phyloP scores from a whole-genome alignment of 2,797 vertebrate genomes.

The Danio albolineatus region DNA sequence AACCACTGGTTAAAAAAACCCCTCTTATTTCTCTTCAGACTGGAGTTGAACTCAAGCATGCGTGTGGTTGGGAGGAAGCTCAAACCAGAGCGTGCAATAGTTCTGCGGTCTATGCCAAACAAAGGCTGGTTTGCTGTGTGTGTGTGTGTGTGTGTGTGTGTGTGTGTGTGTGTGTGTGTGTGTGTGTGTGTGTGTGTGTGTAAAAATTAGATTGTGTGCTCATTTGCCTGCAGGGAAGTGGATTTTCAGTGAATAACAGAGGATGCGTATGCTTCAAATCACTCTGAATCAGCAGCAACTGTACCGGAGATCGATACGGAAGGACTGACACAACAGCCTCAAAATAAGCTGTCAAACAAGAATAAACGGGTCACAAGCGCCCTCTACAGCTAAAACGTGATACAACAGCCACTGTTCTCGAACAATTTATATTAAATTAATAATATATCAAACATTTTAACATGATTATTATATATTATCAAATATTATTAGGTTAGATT shows the following conservation, averaged over 20 bases:
- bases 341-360: neutral
- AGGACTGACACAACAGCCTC: neutral
- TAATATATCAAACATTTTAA: too few species aligned
- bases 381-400: slow-evolving; percentile 25
- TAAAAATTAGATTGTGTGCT: slow-evolving; percentile 12
- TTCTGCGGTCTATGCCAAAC: slow-evolving; percentile 29
- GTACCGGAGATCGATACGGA: neutral
- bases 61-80: slow-evolving; percentile 13
- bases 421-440: too few species aligned
- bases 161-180: slow-evolving; percentile 3
- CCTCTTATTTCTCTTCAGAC: neutral
- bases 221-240: neutral
- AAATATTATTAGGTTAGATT: too few species aligned
- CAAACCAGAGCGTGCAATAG: slow-evolving; percentile 2
- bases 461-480: too few species aligned
- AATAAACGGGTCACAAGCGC: neutral
- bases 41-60: slow-evolving; percentile 16
- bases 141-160: slow-evolving; percentile 3
- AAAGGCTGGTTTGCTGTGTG: neutral
- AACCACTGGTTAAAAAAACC: neutral
- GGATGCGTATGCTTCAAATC: slow-evolving; percentile 18
- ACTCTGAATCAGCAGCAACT: neutral
- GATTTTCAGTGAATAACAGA: neutral
- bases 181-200: slow-evolving; percentile 3
- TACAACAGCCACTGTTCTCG: neutral